Evolutionary conservation across 2,888 invertebrate genomes (phyloP).

Genomic region (Aspidiotus rigidus): DNA sequence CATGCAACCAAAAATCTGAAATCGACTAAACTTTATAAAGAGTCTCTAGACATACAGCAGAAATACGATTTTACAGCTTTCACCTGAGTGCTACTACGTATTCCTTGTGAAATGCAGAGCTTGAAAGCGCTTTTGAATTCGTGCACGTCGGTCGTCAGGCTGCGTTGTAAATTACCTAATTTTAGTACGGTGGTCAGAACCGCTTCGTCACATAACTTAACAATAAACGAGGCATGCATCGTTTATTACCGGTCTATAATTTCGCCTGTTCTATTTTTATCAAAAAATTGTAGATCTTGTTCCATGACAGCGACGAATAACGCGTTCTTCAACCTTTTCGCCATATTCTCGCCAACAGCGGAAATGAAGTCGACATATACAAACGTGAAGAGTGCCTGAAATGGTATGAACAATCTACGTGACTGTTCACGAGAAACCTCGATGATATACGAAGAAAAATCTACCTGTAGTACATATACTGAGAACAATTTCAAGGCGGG

Average conservation of each 20-base stretch:
- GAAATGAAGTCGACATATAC: slow-evolving; percentile 79
- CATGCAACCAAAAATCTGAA: slow-evolving; percentile 57
- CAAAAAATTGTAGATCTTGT: slow-evolving; percentile 87
- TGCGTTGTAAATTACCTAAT: slow-evolving; percentile 41
- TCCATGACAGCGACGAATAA: slow-evolving; percentile 71
- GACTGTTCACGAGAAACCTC: neutral
- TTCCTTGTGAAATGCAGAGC: slow-evolving; percentile 81
- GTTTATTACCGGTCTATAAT: slow-evolving; percentile 65
- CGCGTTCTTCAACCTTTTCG: slow-evolving; percentile 67
- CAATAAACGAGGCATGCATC: neutral
- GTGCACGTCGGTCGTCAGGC: slow-evolving; percentile 85
- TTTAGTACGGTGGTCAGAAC: too few relatives aligned
- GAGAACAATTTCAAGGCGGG: slow-evolving; percentile 48
- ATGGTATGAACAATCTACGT: neutral
- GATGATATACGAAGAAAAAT: neutral
- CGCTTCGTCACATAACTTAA: too few relatives aligned
- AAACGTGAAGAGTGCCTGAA: slow-evolving; percentile 75
- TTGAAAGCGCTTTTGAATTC: slow-evolving; percentile 97
- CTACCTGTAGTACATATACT: slow-evolving; percentile 66
- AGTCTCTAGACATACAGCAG: neutral
- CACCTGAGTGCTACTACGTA: slow-evolving; percentile 78
- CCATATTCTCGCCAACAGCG: slow-evolving; percentile 79
- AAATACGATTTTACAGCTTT: slow-evolving; percentile 28
- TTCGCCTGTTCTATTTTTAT: slow-evolving; percentile 82
- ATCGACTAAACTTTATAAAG: slow-evolving; percentile 31